Conservation (phyloP, 2,113 vertebrate species). For the Cyphomyrus discorhynchus region DNA sequence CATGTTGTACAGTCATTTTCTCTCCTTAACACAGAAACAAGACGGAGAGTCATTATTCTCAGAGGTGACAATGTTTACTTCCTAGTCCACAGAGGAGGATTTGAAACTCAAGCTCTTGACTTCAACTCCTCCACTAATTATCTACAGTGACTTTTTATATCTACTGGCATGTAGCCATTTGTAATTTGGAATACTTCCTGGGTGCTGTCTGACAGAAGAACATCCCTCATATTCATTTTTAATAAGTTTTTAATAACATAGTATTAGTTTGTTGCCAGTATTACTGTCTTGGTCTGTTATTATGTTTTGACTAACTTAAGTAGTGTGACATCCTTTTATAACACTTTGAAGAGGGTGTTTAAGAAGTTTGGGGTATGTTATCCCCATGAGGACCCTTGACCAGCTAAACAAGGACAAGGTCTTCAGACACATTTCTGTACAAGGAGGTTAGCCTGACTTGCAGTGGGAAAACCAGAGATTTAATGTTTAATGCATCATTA, state of each 20-base stretch:
- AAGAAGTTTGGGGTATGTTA: background rate
- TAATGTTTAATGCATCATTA: background rate
- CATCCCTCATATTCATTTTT: background rate
- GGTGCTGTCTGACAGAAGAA: background rate
- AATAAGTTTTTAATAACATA: background rate
- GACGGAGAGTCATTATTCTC: constrained; percentile 38
- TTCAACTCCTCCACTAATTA: background rate
- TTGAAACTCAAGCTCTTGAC: background rate
- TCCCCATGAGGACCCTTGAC: background rate
- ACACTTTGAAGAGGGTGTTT: background rate
- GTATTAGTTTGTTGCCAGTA: background rate
- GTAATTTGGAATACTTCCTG: background rate
- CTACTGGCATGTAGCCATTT: background rate
- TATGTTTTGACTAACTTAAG: background rate
- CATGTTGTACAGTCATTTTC: constrained; percentile 30
- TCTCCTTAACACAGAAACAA: constrained; percentile 39
- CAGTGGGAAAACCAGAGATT: background rate
- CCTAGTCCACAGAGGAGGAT: constrained; percentile 18
- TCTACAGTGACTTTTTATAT: background rate
- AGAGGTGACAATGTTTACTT: constrained; percentile 36
- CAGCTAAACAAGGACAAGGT: background rate
- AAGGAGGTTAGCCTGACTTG: background rate
- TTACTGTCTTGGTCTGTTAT: background rate
- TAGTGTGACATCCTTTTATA: background rate
- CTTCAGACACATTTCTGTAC: background rate